Percentiles rank a stretch among this genome's conserved stretches.
These are phyloP conservation scores for Protophormia terraenovae DNA, from an alignment of 2,888 invertebrate genomes.

Conservation along the genomic window DNA sequence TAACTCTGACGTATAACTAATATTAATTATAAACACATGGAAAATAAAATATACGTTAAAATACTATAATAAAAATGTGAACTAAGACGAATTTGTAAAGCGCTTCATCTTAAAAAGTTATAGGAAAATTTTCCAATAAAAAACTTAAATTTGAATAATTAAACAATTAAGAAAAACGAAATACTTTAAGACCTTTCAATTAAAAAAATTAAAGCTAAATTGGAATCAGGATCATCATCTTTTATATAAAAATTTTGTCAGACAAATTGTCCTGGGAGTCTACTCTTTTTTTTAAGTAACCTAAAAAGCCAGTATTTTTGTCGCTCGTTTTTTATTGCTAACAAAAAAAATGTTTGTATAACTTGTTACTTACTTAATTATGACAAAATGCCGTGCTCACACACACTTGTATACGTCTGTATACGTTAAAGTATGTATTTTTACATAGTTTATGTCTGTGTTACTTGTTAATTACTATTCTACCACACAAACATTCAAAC, in stretches of 20 bases:
- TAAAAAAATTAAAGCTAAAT: too few relatives aligned
- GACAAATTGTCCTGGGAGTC: not conserved
- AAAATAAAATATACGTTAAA: not conserved
- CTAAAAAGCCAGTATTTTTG: conserved; percentile 4
- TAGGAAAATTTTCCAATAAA: too few relatives aligned
- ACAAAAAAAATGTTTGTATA: not conserved
- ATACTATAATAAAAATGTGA: not conserved
- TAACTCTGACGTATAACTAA: not conserved
- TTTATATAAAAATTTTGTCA: not conserved
- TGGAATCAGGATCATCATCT: too few relatives aligned
- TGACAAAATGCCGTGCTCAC: not conserved
- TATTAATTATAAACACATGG: not conserved
- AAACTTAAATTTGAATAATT: too few relatives aligned
- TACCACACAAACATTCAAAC: conserved; percentile 4
- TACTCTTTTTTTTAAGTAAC: not conserved
- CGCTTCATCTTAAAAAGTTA: not conserved
- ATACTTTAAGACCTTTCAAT: too few relatives aligned
- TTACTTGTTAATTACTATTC: conserved; percentile 44
- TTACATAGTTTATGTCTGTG: not conserved
- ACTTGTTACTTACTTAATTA: conserved; percentile 45
- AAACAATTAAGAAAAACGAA: too few relatives aligned
- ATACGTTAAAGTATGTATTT: too few relatives aligned
- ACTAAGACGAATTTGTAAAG: not conserved
- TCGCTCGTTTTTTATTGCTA: conserved; percentile 3
- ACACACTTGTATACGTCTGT: too few relatives aligned